Conservation (phyloP, 2,113 vertebrate genomes). For the Acrocephalus kingi region DNA sequence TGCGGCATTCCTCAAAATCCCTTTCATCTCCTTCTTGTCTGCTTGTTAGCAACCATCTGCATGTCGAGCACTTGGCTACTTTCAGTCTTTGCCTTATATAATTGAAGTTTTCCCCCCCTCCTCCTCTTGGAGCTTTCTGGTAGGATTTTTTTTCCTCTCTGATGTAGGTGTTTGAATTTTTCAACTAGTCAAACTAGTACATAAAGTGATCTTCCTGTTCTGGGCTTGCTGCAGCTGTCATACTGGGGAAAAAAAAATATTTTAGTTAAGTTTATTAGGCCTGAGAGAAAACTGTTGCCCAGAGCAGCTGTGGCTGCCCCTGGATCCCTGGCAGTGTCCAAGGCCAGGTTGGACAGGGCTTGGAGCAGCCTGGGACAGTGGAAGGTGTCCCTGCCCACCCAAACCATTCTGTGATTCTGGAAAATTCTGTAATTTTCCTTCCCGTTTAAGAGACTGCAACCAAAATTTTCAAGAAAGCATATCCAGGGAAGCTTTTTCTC, state of each 20-base stretch:
- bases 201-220: neutral
- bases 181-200: neutral
- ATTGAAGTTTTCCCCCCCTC: neutral
- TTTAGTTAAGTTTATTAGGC: neutral
- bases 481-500: neutral
- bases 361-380: neutral
- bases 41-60: constrained; percentile 9
- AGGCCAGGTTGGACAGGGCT: neutral
- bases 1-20: neutral
- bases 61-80: neutral
- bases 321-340: neutral
- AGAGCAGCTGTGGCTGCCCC: neutral
- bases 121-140: neutral
- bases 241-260: neutral
- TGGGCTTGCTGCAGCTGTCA: neutral
- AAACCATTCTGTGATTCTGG: neutral
- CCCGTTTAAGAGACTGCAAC: neutral
- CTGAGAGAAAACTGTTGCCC: neutral
- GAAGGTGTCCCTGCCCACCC: neutral
- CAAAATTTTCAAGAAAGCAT: neutral
- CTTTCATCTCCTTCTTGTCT: neutral
- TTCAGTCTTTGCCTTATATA: neutral
- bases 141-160: neutral
- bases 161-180: constrained; percentile 21
- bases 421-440: neutral